Percentiles rank a stretch among this genome's conserved stretches.
Evolutionary conservation across 2,797 vertebrate species (phyloP).

Genomic region (Merluccius polli): DNA sequence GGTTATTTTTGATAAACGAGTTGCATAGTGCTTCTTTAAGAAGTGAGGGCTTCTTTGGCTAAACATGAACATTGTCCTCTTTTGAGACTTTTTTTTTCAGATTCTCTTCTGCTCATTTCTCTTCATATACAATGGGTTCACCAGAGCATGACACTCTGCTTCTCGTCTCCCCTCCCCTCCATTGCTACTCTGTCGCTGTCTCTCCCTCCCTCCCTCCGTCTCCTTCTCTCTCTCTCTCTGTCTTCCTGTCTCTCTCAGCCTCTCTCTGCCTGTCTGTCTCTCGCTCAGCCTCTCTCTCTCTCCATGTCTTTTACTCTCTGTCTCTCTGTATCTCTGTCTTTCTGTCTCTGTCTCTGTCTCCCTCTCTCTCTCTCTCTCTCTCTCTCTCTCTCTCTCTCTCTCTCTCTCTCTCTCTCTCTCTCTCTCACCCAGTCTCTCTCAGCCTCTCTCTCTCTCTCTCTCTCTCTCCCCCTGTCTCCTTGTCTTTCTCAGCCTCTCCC

Average conservation of each 20-base stretch:
- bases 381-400: not conserved
- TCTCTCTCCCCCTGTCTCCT: not conserved
- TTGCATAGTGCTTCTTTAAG: too few relatives aligned
- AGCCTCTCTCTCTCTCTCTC: not conserved
- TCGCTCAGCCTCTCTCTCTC: not conserved
- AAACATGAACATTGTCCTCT: not conserved
- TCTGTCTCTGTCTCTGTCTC: not conserved
- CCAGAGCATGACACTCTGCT: not conserved
- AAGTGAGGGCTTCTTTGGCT: not conserved
- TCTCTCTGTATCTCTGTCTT: not conserved
- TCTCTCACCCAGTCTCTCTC: not conserved
- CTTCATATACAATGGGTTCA: not conserved
- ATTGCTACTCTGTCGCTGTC: not conserved
- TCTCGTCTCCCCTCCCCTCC: not conserved
- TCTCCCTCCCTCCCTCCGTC: not conserved
- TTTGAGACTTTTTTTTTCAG: not conserved
- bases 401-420: not conserved
- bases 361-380: not conserved
- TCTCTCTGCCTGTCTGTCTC: not conserved
- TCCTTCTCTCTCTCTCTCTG: too few relatives aligned
- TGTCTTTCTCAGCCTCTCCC: constrained; percentile 11
- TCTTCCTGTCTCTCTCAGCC: not conserved
- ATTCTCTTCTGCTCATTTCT: not conserved
- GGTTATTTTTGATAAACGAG: too few relatives aligned
- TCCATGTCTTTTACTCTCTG: not conserved